Conservation (phyloP, 30 jellyfish, hydroid and myxozoan species). For the Rhopilema esculentum region DNA sequence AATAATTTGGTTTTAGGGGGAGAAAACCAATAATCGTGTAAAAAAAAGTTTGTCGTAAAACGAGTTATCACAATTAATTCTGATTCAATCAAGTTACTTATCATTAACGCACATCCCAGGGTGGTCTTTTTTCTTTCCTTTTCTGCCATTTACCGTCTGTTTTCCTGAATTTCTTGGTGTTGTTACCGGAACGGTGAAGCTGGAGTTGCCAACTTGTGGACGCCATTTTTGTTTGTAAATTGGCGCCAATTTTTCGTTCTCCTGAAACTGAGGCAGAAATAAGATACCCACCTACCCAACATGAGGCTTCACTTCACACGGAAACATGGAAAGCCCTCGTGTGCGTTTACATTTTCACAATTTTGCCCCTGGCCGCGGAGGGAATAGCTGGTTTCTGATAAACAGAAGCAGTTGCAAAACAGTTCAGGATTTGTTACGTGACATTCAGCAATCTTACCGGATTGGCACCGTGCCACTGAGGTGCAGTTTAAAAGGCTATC, state of each 20-base stretch:
- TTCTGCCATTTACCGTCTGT: constrained; percentile 26
- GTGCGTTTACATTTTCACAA: constrained; percentile 9
- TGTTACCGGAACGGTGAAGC: constrained; percentile 29
- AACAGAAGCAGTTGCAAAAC: background rate
- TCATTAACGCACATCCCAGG: constrained; percentile 80
- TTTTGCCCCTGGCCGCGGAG: background rate
- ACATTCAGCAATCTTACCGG: constrained; percentile 14
- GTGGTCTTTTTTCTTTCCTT: constrained; percentile 46
- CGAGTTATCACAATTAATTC: too few species aligned
- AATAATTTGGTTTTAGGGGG: too few species aligned
- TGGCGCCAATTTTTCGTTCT: constrained; percentile 31
- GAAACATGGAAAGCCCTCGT: background rate
- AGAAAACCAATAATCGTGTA: too few species aligned
- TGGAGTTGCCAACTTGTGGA: constrained; percentile 63
- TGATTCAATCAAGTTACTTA: too few species aligned
- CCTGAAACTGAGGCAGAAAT: background rate
- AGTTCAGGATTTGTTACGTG: constrained; percentile 1
- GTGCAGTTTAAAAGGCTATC: constrained; percentile 25
- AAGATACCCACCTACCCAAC: background rate
- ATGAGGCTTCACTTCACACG: background rate
- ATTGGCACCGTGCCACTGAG: background rate
- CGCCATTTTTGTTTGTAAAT: constrained; percentile 49
- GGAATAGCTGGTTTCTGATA: constrained; percentile 48
- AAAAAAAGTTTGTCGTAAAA: too few species aligned
- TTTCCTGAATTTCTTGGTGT: background rate